Percentiles rank a stretch among this genome's conserved stretches.
Conservation (phyloP, 2,113 vertebrate species). For the Verasper variegatus region DNA sequence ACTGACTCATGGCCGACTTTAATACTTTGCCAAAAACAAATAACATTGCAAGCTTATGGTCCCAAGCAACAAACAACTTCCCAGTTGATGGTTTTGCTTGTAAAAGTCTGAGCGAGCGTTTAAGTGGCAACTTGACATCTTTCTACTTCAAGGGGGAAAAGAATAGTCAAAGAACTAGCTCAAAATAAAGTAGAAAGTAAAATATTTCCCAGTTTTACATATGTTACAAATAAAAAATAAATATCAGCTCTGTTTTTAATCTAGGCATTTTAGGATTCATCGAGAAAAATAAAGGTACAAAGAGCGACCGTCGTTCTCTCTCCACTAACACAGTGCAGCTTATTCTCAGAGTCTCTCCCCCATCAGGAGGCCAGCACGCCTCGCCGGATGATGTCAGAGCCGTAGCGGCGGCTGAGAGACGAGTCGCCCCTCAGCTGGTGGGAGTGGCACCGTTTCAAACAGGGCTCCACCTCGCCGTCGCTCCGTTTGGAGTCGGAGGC, state of each 20-base stretch:
- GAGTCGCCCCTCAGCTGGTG: constrained; percentile 85
- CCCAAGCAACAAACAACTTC: constrained; percentile 58
- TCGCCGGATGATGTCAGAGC: constrained; percentile 89
- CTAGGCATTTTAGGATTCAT: constrained; percentile 55
- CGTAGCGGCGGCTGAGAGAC: constrained; percentile 85
- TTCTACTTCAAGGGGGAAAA: constrained; percentile 42
- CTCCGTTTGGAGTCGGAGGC: constrained; percentile 81
- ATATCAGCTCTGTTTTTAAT: constrained; percentile 74
- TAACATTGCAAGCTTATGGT: constrained; percentile 61
- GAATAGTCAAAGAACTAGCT: constrained; percentile 29
- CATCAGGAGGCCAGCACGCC: constrained; percentile 95
- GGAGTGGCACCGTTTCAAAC: constrained; percentile 87
- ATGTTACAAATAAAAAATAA: constrained; percentile 81
- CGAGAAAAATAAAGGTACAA: constrained; percentile 67
- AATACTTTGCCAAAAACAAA: constrained; percentile 51
- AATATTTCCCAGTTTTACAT: constrained; percentile 76
- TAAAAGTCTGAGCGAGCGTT: constrained; percentile 55
- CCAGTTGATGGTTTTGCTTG: constrained; percentile 38
- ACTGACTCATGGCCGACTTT: constrained; percentile 37
- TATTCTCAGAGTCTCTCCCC: constrained; percentile 3
- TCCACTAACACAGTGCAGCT: constrained; percentile 42
- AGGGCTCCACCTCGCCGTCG: constrained; percentile 85
- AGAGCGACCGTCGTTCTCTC: constrained; percentile 19
- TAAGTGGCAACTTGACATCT: constrained; percentile 74
- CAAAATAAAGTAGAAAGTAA: constrained; percentile 64